phyloP scores from a whole-genome alignment of 2,888 invertebrate species.

The Drosophila monieri region DNA sequence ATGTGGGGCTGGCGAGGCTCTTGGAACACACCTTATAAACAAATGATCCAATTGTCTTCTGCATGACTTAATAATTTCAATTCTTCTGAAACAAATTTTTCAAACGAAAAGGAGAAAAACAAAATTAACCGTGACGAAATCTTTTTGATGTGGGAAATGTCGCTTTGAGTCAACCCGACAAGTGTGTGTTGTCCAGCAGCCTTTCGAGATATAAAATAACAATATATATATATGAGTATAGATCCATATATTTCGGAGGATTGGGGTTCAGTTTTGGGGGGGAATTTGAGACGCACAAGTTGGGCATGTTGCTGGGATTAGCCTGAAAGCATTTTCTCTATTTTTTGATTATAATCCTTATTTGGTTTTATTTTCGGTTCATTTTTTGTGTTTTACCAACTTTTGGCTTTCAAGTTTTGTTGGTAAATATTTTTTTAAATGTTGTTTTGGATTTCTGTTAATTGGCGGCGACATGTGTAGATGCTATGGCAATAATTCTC shows the following conservation, averaged over 20 bases:
- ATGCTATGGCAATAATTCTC: slow-evolving; percentile 40
- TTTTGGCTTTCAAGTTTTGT: slow-evolving; percentile 31
- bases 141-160: slow-evolving; percentile 81
- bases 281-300: slow-evolving; percentile 67
- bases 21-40: slow-evolving; percentile 70
- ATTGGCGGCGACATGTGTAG: slow-evolving; percentile 80
- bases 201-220: slow-evolving; percentile 44
- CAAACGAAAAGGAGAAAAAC: slow-evolving; percentile 47
- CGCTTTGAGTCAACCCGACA: slow-evolving; percentile 77
- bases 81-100: slow-evolving; percentile 60
- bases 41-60: slow-evolving; percentile 79
- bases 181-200: slow-evolving; percentile 70
- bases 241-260: slow-evolving; percentile 20
- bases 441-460: slow-evolving; percentile 73
- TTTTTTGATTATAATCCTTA: slow-evolving; percentile 69
- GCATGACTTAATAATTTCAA: slow-evolving; percentile 76
- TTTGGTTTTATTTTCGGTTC: slow-evolving; percentile 40
- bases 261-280: slow-evolving; percentile 5
- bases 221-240: slow-evolving; percentile 21
- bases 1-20: slow-evolving; percentile 16
- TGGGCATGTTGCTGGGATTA: slow-evolving; percentile 77
- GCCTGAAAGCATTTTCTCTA: slow-evolving; percentile 77
- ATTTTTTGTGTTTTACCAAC: slow-evolving; percentile 17
- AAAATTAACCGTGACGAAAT: slow-evolving; percentile 79
- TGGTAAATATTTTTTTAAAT: slow-evolving; percentile 66